Evolutionary conservation across 2,888 invertebrate genomes (phyloP).

Genomic region (Pristionchus japonicus): DNA sequence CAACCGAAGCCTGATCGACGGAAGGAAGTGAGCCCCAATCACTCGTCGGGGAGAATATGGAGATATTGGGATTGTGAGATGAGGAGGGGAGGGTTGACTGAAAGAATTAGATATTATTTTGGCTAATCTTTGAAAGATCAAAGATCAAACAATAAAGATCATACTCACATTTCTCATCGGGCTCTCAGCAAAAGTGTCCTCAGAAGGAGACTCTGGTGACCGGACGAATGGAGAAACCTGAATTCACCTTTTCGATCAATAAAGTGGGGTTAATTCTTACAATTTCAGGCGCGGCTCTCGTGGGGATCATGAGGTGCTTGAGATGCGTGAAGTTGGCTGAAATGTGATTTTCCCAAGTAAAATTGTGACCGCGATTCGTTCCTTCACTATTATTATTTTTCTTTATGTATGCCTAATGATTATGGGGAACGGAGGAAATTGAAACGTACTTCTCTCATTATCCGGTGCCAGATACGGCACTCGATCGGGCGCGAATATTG

Average conservation of each 20-base stretch:
- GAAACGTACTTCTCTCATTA: not conserved
- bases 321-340: conserved; percentile 40
- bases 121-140: not conserved
- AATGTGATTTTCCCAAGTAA: no score
- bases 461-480: conserved; percentile 37
- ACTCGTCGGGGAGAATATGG: not conserved
- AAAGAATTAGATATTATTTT: not conserved
- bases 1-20: conserved; percentile 13
- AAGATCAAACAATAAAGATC: not conserved
- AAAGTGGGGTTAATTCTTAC: not conserved
- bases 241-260: not conserved
- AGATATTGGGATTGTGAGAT: conserved; percentile 1
- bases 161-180: conserved; percentile 1
- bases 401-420: not conserved
- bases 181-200: not conserved
- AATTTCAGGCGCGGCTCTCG: conserved; percentile 27
- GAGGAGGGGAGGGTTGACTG: not conserved
- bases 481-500: conserved; percentile 45
- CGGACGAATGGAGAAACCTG: conserved; percentile 42
- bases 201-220: not conserved
- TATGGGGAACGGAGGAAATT: not conserved
- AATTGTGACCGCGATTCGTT: no score
- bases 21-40: conserved; percentile 34
- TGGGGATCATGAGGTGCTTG: conserved; percentile 30
- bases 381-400: not conserved